These are phyloP conservation scores for Crioceris asparagi DNA, from an alignment of 2,888 invertebrate genomes.

Conservation along the genomic window DNA sequence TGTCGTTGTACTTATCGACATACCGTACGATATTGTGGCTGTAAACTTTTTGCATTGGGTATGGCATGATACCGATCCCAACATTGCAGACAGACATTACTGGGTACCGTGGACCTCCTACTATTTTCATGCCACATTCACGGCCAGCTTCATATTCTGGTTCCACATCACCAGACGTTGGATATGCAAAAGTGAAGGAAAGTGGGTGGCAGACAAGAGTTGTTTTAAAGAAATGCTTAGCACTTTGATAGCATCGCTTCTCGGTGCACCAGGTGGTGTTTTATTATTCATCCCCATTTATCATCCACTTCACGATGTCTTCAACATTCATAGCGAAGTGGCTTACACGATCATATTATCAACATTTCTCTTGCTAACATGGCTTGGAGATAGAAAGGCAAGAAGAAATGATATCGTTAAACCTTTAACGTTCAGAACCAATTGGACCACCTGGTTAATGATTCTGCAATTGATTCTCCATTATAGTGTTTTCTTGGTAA, in stretches of 20 bases:
- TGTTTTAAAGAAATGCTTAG: slow-evolving; percentile 40
- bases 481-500: slow-evolving; percentile 49
- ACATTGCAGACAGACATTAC: slow-evolving; percentile 61
- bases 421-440: slow-evolving; percentile 15
- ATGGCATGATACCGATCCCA: slow-evolving; percentile 70
- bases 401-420: slow-evolving; percentile 25
- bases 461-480: slow-evolving; percentile 47
- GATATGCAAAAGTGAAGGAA: slow-evolving; percentile 43
- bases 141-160: slow-evolving; percentile 59
- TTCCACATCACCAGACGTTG: slow-evolving; percentile 49
- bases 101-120: slow-evolving; percentile 80
- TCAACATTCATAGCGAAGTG: slow-evolving; percentile 59
- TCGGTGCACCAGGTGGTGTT: slow-evolving; percentile 65
- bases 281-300: slow-evolving; percentile 62
- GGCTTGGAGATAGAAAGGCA: slow-evolving; percentile 48
- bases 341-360: slow-evolving; percentile 55
- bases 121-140: slow-evolving; percentile 69
- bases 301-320: slow-evolving; percentile 64
- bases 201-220: slow-evolving; percentile 43
- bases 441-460: slow-evolving; percentile 34
- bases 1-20: slow-evolving; percentile 58
- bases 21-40: slow-evolving; percentile 70
- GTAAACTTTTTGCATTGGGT: slow-evolving; percentile 74
- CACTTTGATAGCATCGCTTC: slow-evolving; percentile 46
- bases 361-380: slow-evolving; percentile 47